Evolutionary conservation across 2,888 invertebrate genomes (phyloP).

Genomic region (Aplocera efformata): DNA sequence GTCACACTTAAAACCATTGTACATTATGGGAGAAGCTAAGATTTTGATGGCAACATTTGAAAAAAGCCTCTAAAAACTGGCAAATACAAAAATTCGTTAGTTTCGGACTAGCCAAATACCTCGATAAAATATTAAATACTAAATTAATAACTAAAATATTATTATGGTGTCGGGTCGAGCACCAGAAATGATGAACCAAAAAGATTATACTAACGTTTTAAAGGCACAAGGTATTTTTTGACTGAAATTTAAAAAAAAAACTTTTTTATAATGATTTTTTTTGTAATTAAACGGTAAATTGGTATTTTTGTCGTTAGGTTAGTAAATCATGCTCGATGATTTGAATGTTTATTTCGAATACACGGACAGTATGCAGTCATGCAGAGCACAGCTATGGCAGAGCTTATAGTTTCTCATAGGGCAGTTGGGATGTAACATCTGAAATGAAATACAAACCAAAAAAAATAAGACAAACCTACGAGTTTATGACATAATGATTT

Average conservation of each 20-base stretch:
- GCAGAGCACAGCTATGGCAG: slow-evolving; percentile 76
- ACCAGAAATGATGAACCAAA: slow-evolving; percentile 39
- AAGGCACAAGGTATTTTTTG: slow-evolving; percentile 34
- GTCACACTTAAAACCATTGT: slow-evolving; percentile 1
- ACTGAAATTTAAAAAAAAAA: slow-evolving; percentile 2
- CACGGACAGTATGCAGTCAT: slow-evolving; percentile 68
- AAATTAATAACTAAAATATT: slow-evolving; percentile 31
- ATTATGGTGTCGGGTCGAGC: slow-evolving; percentile 41
- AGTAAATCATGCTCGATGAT: slow-evolving; percentile 58
- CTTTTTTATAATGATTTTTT: too few species aligned
- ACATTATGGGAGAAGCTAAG: too few species aligned
- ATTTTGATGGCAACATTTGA: slow-evolving; percentile 7
- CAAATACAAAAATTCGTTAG: slow-evolving; percentile 40
- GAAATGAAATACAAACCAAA: slow-evolving; percentile 83
- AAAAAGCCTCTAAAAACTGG: slow-evolving; percentile 3
- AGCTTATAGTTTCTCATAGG: slow-evolving; percentile 95
- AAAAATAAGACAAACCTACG: slow-evolving; percentile 37
- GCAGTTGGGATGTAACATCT: slow-evolving; percentile 95
- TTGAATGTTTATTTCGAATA: slow-evolving; percentile 45
- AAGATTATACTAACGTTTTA: slow-evolving; percentile 16
- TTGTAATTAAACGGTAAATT: not conserved
- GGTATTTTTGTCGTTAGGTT: slow-evolving; percentile 31
- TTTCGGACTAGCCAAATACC: slow-evolving; percentile 70
- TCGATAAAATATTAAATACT: slow-evolving; percentile 42
- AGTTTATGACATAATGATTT: too few species aligned